phyloP scores from a whole-genome alignment of 2,113 vertebrate species.

The Felis catus region F.catus_Fca126_mat1.0 CM031412.1:150929501-150930000 shows the following conservation, averaged over 20 bases:
- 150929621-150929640: not conserved
- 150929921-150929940: not conserved
- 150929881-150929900: not conserved
- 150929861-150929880: not conserved
- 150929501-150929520: not conserved
- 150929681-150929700: not conserved
- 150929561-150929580: not conserved
- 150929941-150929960: conserved; percentile 39
- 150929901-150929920: not conserved
- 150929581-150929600: not conserved
- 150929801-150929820: not conserved
- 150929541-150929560: not conserved
- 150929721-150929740: not conserved
- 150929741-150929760: conserved; percentile 14
- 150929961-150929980: not conserved
- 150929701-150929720: not conserved
- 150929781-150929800: conserved; percentile 20
- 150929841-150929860: conserved; percentile 5
- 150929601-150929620: not conserved
- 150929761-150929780: not conserved
- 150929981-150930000: conserved; percentile 31
- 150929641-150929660: not conserved
- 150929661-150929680: not conserved
- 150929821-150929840: not conserved
- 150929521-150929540: not conserved